Base-by-base conservation (phyloP, 2,888 invertebrate genomes). In the Colostygia pectinataria region DNA sequence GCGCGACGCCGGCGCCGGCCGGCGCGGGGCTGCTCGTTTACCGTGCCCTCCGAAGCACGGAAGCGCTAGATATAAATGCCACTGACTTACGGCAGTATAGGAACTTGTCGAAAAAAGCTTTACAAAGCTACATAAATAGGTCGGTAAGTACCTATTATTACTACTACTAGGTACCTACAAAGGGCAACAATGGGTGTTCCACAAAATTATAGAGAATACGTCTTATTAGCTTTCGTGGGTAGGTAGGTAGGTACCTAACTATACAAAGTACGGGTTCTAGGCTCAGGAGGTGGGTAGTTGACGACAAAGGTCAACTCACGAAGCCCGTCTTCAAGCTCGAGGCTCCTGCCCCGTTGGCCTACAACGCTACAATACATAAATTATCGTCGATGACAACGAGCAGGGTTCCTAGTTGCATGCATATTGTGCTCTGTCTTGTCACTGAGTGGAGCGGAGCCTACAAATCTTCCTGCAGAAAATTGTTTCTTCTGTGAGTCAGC, bases 301-400 rank as follows among this genome's bases (percentile, higher is more conserved):
- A 73, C 70, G 70, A 71, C 73, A 70, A 65, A 65, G 79, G 78
- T 79, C 77, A n/a, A n/a, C n/a, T n/a, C n/a, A 70, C 47, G 4
- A 15, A 53, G 58, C 32, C 14, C 31, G 66, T 67, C 57, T 57
- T 49, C 38, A 57, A 61, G 61, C 64, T 53, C 47, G 45, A 61
- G 60, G 61, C 65, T 62, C 58, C 59, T 66, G 75, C 65, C 74
- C 73, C 59, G 62, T 63, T 77, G 71, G 67, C 77, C 77, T 57
- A 78, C 65, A 70, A 57, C 52, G 55, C 57, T 61, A 63, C 63
- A 56, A 67, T 64, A 63, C 69, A 73, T 77, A 77, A 79, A 77
- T 57, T 33, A 52, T 47, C 9, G 2, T n/a, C 56, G 68, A 71
- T 73, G 71, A 74, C 73, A 75, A 68, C 68, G 53, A 61, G 8